Conservation (phyloP, 2,888 invertebrate genomes). For the Drosophila emarginata region DNA sequence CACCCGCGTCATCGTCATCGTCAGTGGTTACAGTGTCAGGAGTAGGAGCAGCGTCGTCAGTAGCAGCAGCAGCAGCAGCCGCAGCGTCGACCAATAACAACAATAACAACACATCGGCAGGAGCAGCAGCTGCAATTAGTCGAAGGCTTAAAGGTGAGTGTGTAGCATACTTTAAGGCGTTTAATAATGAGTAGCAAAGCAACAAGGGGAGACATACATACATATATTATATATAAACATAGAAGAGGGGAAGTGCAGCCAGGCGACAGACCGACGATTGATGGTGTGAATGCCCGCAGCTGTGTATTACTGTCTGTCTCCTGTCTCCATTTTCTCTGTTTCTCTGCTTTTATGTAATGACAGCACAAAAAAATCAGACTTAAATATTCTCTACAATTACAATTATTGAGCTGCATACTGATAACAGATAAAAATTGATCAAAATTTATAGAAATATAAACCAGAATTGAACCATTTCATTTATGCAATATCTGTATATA, state of each 20-base stretch:
- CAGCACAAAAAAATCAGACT: background rate
- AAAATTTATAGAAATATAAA: background rate
- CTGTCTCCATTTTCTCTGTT: conserved; percentile 1
- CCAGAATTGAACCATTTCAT: background rate
- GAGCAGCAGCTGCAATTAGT: conserved; percentile 68
- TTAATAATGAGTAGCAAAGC: conserved; percentile 37
- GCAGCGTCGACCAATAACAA: conserved; percentile 45
- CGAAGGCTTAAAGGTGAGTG: conserved; percentile 71
- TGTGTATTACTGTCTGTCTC: conserved; percentile 30
- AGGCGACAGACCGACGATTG: conserved; percentile 36
- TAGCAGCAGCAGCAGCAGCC: conserved; percentile 63
- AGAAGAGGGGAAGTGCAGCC: conserved; percentile 51
- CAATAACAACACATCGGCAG: conserved; percentile 60
- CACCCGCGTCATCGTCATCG: conserved; percentile 60
- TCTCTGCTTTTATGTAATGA: conserved; percentile 1
- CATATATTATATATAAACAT: background rate
- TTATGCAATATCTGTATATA: background rate
- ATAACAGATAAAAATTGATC: no score
- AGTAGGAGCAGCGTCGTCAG: conserved; percentile 52
- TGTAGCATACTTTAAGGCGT: conserved; percentile 42
- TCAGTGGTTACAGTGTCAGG: conserved; percentile 43
- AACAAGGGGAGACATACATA: background rate
- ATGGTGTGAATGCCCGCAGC: conserved; percentile 68
- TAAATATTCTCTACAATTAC: conserved; percentile 1
- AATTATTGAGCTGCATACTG: background rate